Evolutionary conservation across 2,113 vertebrate species (phyloP), one percentile per base, ranked within the genome.

Genomic region (Dipodomys spectabilis): DNA sequence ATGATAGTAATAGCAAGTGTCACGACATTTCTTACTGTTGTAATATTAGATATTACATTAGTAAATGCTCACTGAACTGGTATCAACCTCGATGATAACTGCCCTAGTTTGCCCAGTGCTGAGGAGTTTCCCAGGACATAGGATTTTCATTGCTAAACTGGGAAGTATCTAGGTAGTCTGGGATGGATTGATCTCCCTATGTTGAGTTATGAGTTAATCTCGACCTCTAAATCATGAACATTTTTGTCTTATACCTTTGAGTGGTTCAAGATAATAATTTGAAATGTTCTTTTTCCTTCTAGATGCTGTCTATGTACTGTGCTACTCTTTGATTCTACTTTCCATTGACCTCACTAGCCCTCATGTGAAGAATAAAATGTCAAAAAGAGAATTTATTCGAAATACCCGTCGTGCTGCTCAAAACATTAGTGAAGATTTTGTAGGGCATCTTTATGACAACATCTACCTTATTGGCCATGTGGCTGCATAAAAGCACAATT

Each of bases 281-380:
- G 45, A 84, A 28, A 6, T 78, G 72, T 86, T 95, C 96, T 95
- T 95, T 97, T 91, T 90, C 30, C 67, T 90, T 97, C 90, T 97
- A 99, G 99, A 99, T 97, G 99, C 99, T 53, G 99, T 99, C 84
- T 99, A 99, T 77, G 99, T 99, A 91, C 98, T 99, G 95, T 99
- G 99, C 98, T 99, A 99, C 98, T 99, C 99, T 95, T 98, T 99
- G 96, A 99, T 99, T 97, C 98, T 99, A 88, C 99, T 99, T 97
- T 99, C 99, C 95, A 99, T 99, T 92, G 99, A 99, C 97, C 99
- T 99, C 96, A 99, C 98, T 97, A 99, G 99, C 94, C 99, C 99
- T 84, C 99, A 99, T 0, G 99, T 99, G 97, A 99, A 99, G 98
- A 99, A 99, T 98, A 99, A 99, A 98, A 99, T 99, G 99, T 99